phyloP scores from a whole-genome alignment of 2,113 vertebrate species.

The Dasypus novemcinctus region DNA sequence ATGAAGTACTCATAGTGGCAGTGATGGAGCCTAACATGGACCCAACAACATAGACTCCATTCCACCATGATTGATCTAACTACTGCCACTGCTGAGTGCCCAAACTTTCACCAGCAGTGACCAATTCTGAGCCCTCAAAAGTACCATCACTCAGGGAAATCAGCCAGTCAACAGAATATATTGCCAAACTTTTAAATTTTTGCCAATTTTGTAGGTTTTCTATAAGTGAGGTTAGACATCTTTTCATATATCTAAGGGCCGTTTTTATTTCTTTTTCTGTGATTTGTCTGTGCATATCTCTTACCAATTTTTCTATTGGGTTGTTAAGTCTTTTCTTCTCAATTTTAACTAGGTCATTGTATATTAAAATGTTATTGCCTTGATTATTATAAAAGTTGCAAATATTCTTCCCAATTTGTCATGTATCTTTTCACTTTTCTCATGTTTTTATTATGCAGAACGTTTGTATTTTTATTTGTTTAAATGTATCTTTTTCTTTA shows the following conservation, averaged over 20 bases:
- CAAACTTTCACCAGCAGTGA: neutral
- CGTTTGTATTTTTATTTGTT: slow-evolving; percentile 6
- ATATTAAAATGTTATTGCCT: neutral
- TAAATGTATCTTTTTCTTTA: neutral
- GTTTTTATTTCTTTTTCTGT: slow-evolving; percentile 13
- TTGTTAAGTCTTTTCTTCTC: neutral
- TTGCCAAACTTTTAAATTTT: neutral
- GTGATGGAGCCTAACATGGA: neutral
- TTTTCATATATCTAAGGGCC: neutral
- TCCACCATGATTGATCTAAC: neutral
- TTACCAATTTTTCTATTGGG: neutral
- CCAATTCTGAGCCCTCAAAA: neutral
- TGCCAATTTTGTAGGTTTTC: neutral
- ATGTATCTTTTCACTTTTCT: slow-evolving; percentile 4
- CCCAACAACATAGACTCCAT: neutral
- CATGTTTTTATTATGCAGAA: neutral
- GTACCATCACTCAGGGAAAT: neutral
- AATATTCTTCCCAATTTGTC: neutral
- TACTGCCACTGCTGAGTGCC: neutral
- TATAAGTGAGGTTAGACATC: neutral
- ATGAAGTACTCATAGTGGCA: neutral
- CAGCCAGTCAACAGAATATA: neutral
- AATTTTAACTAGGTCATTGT: neutral
- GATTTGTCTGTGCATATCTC: neutral
- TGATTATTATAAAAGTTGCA: neutral